A percentile compares a stretch with the other conserved stretches of the same genome.
phyloP scores from a whole-genome alignment of 1,140 invertebrate species.

The Scaptomyza graminum region DNA sequence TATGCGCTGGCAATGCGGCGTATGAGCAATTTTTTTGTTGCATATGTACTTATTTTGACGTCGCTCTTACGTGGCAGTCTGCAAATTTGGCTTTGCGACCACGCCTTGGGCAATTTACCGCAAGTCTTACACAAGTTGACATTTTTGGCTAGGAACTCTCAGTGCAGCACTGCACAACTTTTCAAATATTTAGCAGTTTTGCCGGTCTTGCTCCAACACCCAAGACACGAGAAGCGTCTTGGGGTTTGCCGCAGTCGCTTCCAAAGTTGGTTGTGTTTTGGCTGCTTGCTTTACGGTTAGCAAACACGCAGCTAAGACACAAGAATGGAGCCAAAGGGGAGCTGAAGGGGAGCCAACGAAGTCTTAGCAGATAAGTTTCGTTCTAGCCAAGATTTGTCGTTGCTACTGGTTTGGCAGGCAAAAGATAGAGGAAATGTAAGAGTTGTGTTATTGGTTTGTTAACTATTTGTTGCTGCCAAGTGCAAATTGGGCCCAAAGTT shows the following conservation, averaged over 20 bases:
- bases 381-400: slow-evolving; percentile 20
- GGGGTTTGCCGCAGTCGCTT: slow-evolving; percentile 60
- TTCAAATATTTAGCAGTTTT: slow-evolving; percentile 78
- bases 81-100: slow-evolving; percentile 41
- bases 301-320: slow-evolving; percentile 36
- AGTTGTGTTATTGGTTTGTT: slow-evolving; percentile 43
- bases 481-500: slow-evolving; percentile 12
- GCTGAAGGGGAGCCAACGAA: background rate
- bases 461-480: slow-evolving; percentile 41
- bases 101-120: slow-evolving; percentile 41
- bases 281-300: slow-evolving; percentile 37
- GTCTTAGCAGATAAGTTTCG: slow-evolving; percentile 14
- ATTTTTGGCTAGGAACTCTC: slow-evolving; percentile 38
- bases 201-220: slow-evolving; percentile 42
- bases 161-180: slow-evolving; percentile 55
- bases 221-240: slow-evolving; percentile 59
- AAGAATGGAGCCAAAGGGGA: background rate
- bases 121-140: slow-evolving; percentile 55
- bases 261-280: slow-evolving; percentile 38
- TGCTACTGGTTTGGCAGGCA: slow-evolving; percentile 7
- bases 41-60: slow-evolving; percentile 9
- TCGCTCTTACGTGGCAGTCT: slow-evolving; percentile 14
- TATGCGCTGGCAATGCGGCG: slow-evolving; percentile 35
- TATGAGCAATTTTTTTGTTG: slow-evolving; percentile 42
- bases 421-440: slow-evolving; percentile 7